phyloP scores from a whole-genome alignment of 2,113 vertebrate species.

The Nesogale talazaci region DNA sequence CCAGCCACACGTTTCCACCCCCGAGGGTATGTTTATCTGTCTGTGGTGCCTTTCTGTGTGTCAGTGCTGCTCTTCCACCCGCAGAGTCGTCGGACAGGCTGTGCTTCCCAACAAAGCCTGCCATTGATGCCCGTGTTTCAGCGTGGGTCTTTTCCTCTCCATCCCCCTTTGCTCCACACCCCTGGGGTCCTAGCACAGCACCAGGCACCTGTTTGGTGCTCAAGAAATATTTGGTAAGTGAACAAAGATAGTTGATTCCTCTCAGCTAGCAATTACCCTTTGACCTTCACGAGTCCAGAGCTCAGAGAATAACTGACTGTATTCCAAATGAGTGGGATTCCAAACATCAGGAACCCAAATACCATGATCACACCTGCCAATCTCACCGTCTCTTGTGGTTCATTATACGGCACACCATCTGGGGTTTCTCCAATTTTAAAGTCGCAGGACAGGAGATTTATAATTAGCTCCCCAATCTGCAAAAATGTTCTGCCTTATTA shows the following conservation, averaged over 20 bases:
- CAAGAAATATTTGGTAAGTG: not conserved
- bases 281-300: not conserved
- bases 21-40: too few species aligned
- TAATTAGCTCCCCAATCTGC: constrained; percentile 2
- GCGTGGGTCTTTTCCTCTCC: too few species aligned
- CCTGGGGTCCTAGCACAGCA: not conserved
- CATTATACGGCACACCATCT: not conserved
- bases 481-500: not conserved
- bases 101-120: too few species aligned
- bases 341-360: not conserved
- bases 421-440: constrained; percentile 33
- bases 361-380: not conserved
- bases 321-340: not conserved
- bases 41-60: too few species aligned
- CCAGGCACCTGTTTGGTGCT: not conserved
- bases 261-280: not conserved
- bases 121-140: too few species aligned
- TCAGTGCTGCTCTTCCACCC: too few species aligned
- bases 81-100: too few species aligned
- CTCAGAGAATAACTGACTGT: not conserved
- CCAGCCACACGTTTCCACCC: too few species aligned
- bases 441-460: not conserved
- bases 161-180: not conserved
- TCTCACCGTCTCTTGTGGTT: not conserved
- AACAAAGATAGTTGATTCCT: not conserved